Evolutionary conservation across 2,113 vertebrate species (phyloP), one percentile per base, ranked within the genome.

Genomic region (Leucopsar rothschildi): DNA sequence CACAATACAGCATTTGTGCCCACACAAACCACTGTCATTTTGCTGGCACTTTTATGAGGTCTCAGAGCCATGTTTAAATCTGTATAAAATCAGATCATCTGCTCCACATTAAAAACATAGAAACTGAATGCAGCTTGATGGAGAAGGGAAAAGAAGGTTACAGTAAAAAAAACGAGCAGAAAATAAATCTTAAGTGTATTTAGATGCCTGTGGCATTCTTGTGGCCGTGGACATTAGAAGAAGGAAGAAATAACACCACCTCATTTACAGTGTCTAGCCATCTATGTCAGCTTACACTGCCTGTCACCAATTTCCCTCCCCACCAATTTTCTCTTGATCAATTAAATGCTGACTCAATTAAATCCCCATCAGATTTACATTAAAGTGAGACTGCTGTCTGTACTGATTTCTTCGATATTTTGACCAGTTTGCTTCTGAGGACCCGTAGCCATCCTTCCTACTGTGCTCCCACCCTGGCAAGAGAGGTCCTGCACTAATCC

Each of bases 81-180:
- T 82, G 69, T 91, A 52, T 49, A 68, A 95, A 96, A 91, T 75
- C 95, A 91, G 86, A 78, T 91, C 66, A 93, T 94, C 76, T 5
- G 1, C 44, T 91, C 56, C 49, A 65, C 69, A 60, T 16, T 21
- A 55, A 94, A 77, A 77, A 10, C 35, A 49, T 1, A 57, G 56
- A 84, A 84, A 83, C 7, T 71, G 27, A 29, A 86, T 44, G 64
- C 42, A 79, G 59, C 19, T 65, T 33, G 11, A 35, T 35, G 29
- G 19, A 44, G 47, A 49, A 81, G n/a, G 52, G 19, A 56, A 95
- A 88, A 63, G 24, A 73, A 88, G 12, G 16, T 1, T 87, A 29
- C 13, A 71, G 42, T 17, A 16, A 65, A 76, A 80, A 80, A 77
- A 88, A 55, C 6, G 2, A 77, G 50, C 31, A 59, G 45, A 39